Evolutionary conservation across 2,113 vertebrate species (phyloP).

Genomic region (Elaphurus davidianus): DNA sequence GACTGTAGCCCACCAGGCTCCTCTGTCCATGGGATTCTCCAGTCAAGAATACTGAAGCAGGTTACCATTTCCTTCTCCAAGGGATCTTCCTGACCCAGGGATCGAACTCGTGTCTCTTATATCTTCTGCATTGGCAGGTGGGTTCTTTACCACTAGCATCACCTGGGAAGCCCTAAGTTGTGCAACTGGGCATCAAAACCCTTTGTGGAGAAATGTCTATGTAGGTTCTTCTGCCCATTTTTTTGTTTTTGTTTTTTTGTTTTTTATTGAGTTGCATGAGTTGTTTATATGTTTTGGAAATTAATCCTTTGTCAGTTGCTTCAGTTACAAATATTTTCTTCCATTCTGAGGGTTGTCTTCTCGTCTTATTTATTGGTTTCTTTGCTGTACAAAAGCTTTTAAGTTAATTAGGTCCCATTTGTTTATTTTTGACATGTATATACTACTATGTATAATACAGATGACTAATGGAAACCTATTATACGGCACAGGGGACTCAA

Average conservation of each 20-base stretch:
- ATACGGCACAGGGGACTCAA: accelerated
- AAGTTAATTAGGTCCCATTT: not conserved
- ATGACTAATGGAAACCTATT: not conserved
- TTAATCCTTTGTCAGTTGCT: no score
- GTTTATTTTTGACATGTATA: not conserved
- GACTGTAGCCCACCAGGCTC: not conserved
- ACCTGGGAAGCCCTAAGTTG: not conserved
- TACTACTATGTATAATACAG: not conserved
- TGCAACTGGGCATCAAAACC: not conserved
- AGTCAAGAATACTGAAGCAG: not conserved
- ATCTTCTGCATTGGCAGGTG: not conserved
- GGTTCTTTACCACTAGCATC: not conserved
- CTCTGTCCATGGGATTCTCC: not conserved
- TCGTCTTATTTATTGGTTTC: not conserved
- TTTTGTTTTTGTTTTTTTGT: not conserved
- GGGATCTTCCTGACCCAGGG: not conserved
- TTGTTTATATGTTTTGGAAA: not conserved
- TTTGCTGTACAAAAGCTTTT: not conserved
- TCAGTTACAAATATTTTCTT: not conserved
- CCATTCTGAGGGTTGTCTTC: not conserved
- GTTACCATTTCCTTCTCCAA: not conserved
- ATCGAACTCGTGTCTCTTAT: not conserved
- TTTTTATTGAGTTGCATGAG: not conserved
- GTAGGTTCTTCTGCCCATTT: not conserved
- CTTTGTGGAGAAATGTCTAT: not conserved